Base-by-base conservation (phyloP, 2,797 vertebrate species). In the Platyrinchus mystaceus region DNA sequence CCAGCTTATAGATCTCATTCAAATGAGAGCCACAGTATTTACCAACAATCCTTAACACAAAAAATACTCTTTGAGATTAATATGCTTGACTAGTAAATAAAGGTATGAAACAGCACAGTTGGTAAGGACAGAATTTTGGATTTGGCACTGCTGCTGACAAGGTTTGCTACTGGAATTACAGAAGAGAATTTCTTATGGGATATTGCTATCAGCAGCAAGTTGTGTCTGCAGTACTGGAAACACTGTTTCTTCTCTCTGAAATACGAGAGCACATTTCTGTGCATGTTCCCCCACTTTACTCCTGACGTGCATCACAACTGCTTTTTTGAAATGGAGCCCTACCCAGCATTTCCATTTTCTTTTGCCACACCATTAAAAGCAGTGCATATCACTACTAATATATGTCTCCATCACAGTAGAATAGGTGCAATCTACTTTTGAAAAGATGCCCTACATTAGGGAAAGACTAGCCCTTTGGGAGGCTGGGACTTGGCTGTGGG, bases 281-380 rank as follows among this genome's bases (percentile, higher is more conserved):
- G 14, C 5, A 2, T 12, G 8, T 26, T 71, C 3, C 32, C 34
- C 11, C 13, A 30, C 23, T 63, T 55, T 5, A 46, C 14, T 74
- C 10, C 26, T 49, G 82, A 44, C 0, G 1, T 4, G 8, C 1
- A 30, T 1, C 46, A 28, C 66, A 55, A 34, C 9, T 23, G 22
- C 14, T 46, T 64, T 71, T 73, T 64, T 87, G 36, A 86, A 59
- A 71, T 18, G 4, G 17, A 68, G 32, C 17, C 36, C 27, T 50
- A 39, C 6, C 24, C 37, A 59, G 52, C n/a, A 63, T 47, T 84
- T 71, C 39, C 12, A 26, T n/a, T 73, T 87, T 49, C 14, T 76
- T 68, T 79, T 19, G 27, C n/a, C 14, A 18, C 23, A 41, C 55
- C 27, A 55, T 36, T 50, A 76, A 82, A 89, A 36, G 36, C 39